A percentile compares a stretch with the other conserved stretches of the same genome.
Conservation (phyloP, 1,140 invertebrate species). For the Zaprionus lachaisei region DNA sequence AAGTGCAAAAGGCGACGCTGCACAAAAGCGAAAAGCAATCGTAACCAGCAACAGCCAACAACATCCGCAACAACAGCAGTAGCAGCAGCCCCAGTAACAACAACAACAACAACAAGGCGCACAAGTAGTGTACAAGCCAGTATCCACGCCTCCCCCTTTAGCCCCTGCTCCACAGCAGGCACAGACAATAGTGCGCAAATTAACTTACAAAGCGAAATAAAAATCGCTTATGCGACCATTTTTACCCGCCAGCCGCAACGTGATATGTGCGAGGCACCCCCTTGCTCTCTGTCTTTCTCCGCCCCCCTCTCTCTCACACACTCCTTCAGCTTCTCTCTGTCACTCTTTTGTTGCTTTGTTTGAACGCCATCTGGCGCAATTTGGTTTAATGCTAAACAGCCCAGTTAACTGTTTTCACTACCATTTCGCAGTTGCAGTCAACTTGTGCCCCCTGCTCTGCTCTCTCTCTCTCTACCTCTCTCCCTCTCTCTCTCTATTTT, state of each 20-base stretch:
- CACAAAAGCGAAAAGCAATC: slow-evolving; percentile 44
- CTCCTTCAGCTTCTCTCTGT: not conserved
- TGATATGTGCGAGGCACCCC: slow-evolving; percentile 39
- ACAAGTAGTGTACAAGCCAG: slow-evolving; percentile 20
- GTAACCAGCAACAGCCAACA: slow-evolving; percentile 23
- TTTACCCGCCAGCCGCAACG: slow-evolving; percentile 42
- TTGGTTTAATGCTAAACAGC: slow-evolving; percentile 55
- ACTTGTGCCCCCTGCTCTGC: not conserved
- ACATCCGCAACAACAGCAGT: slow-evolving; percentile 1
- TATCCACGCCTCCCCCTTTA: not conserved
- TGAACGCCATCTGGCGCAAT: slow-evolving; percentile 55
- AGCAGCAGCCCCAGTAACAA: slow-evolving; percentile 9
- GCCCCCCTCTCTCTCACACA: not conserved
- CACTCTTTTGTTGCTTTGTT: slow-evolving; percentile 24
- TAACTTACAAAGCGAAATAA: slow-evolving; percentile 82
- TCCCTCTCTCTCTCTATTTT: not conserved
- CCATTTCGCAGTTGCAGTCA: slow-evolving; percentile 19
- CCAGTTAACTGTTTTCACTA: slow-evolving; percentile 16
- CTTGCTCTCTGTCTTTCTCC: not conserved
- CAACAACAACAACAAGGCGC: slow-evolving; percentile 19
- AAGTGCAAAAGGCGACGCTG: slow-evolving; percentile 75
- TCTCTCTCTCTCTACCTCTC: not conserved
- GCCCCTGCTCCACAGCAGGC: not conserved
- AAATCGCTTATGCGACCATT: slow-evolving; percentile 74
- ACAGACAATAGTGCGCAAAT: slow-evolving; percentile 77